These are phyloP conservation scores for Luperina testacea DNA, from an alignment of 2,888 invertebrate species.

Conservation along the genomic window DNA sequence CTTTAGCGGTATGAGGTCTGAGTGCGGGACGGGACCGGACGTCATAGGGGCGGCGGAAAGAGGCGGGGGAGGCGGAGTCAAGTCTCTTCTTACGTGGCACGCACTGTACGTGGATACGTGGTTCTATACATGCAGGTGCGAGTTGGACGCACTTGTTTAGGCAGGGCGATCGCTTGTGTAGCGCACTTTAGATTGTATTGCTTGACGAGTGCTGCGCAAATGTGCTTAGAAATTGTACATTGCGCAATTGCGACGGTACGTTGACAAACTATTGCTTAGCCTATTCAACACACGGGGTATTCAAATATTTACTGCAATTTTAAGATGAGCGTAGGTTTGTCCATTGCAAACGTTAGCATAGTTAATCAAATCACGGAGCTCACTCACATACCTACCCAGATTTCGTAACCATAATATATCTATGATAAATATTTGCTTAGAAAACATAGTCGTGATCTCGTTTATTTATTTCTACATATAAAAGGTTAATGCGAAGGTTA, in stretches of 20 bases:
- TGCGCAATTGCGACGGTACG: neutral
- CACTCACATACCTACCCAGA: neutral
- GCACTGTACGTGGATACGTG: slow-evolving; percentile 55
- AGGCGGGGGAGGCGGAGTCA: too few relatives aligned
- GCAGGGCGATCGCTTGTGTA: slow-evolving; percentile 33
- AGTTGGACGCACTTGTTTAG: slow-evolving; percentile 33
- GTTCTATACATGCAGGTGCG: slow-evolving; percentile 2
- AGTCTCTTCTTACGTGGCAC: too few relatives aligned
- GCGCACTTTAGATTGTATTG: slow-evolving; percentile 24
- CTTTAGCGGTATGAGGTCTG: too few relatives aligned
- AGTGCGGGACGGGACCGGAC: too few relatives aligned
- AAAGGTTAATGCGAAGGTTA: slow-evolving; percentile 57
- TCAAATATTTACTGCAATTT: slow-evolving; percentile 34
- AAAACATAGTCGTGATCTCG: slow-evolving; percentile 31
- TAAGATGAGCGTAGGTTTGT: slow-evolving; percentile 7
- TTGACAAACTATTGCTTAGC: slow-evolving; percentile 26
- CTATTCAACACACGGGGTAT: neutral
- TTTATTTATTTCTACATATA: slow-evolving; percentile 22
- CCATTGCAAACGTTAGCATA: slow-evolving; percentile 36
- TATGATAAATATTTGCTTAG: slow-evolving; percentile 44
- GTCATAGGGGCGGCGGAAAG: too few relatives aligned
- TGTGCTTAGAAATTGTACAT: slow-evolving; percentile 30
- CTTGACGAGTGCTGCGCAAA: slow-evolving; percentile 9
- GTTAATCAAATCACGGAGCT: slow-evolving; percentile 13
- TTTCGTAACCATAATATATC: slow-evolving; percentile 29